Conservation (phyloP, 1,140 invertebrate genomes). For the roundworm (Caenorhabditis elegans) region DNA sequence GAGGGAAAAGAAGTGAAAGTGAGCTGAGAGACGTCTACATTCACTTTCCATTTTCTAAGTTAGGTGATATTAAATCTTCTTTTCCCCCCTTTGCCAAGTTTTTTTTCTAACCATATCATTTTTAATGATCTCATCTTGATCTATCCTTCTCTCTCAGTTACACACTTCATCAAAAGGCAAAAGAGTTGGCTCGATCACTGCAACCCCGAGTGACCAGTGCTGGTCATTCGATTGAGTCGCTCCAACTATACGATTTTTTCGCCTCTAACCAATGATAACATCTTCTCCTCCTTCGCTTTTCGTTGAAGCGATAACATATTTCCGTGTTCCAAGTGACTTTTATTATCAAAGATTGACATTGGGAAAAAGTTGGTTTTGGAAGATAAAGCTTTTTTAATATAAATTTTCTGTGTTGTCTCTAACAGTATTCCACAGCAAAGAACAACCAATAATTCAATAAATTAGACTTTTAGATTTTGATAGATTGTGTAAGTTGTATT, state of each 20-base stretch:
- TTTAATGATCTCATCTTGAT: background rate
- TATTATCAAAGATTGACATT: background rate
- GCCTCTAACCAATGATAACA: conserved; percentile 9
- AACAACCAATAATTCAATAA: too few relatives aligned
- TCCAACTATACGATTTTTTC: conserved; percentile 25
- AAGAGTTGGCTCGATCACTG: background rate
- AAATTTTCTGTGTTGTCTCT: background rate
- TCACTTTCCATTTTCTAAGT: too few relatives aligned
- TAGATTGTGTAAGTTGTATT: too few relatives aligned
- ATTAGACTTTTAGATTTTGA: too few relatives aligned
- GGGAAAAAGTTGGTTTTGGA: background rate
- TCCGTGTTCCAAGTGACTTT: conserved; percentile 6
- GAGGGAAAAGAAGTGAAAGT: background rate
- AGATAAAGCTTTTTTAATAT: background rate
- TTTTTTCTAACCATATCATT: background rate
- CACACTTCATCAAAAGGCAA: conserved; percentile 10
- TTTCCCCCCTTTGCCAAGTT: background rate
- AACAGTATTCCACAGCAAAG: too few relatives aligned
- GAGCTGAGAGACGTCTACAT: too few relatives aligned
- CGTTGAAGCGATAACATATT: conserved; percentile 11
- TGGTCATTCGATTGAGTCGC: background rate
- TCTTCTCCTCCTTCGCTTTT: conserved; percentile 18
- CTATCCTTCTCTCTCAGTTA: conserved; percentile 9
- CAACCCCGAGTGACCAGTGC: conserved; percentile 1
- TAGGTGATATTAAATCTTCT: too few relatives aligned